Evolutionary conservation across 2,113 vertebrate species (phyloP).

Genomic region (Ibidorhyncha struthersii): DNA sequence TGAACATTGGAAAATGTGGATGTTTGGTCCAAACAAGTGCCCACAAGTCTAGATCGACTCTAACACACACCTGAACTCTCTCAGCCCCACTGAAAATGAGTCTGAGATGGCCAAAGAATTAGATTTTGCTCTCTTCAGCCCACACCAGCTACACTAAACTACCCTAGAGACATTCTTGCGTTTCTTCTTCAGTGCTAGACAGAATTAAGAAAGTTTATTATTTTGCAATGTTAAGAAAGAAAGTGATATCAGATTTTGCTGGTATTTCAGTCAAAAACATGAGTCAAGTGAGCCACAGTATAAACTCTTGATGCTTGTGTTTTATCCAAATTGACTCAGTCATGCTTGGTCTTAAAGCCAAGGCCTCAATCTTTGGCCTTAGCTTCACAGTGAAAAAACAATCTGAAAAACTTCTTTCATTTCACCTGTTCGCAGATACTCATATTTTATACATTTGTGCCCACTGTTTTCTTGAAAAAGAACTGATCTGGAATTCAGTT

Average conservation of each 20-base stretch:
- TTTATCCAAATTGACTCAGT: background rate
- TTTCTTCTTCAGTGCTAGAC: background rate
- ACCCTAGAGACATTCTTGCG: background rate
- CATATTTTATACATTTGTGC: background rate
- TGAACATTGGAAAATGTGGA: background rate
- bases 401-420: background rate
- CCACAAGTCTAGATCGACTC: background rate
- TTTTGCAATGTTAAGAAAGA: background rate
- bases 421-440: background rate
- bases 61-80: background rate
- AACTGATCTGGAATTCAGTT: conserved; percentile 14
- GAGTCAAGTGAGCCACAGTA: background rate
- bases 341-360: background rate
- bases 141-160: background rate
- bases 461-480: background rate
- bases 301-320: background rate
- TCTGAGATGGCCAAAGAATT: background rate
- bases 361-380: background rate
- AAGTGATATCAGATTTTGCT: background rate
- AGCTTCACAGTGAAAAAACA: background rate
- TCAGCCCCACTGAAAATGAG: background rate
- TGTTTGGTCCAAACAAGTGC: background rate
- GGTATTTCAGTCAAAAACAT: background rate
- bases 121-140: background rate
- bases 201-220: background rate